Evolutionary conservation across 2,888 invertebrate species (phyloP).

Genomic region (Chaetoderma sp.): DNA sequence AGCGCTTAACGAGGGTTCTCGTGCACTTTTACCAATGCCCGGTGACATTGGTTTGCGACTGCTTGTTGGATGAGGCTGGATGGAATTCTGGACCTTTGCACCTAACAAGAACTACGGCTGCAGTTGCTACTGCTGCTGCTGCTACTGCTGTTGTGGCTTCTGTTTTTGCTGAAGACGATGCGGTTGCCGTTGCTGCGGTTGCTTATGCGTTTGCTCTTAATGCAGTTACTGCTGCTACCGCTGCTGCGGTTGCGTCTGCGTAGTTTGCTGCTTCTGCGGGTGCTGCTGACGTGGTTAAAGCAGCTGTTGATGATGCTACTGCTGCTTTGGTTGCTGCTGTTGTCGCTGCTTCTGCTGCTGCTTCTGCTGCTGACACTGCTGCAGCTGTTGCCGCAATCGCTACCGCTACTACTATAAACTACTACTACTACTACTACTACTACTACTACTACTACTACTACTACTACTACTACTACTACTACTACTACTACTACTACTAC

Average conservation of each 20-base stretch:
- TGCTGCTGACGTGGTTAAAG: background rate
- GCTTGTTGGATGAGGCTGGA: too few relatives aligned
- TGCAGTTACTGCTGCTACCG: conserved; percentile 2
- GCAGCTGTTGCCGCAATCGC: background rate
- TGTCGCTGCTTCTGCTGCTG: conserved; percentile 3
- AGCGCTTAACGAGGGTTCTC: too few relatives aligned
- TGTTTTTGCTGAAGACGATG: background rate
- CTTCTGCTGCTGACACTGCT: conserved; percentile 9
- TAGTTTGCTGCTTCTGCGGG: conserved; percentile 1
- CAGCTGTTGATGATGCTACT: conserved; percentile 4
- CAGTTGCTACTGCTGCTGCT: conserved; percentile 9
- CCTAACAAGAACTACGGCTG: conserved; percentile 9
- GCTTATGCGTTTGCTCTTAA: conserved; percentile 4
- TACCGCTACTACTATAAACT: conserved; percentile 14
- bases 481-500: conserved; percentile 15
- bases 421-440: conserved; percentile 23
- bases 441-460: conserved; percentile 24
- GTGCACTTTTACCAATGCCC: too few relatives aligned
- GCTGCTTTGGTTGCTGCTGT: conserved; percentile 2
- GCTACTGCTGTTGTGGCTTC: conserved; percentile 3
- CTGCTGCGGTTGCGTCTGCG: conserved; percentile 3
- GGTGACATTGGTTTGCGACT: too few relatives aligned
- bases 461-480: conserved; percentile 23
- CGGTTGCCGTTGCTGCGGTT: conserved; percentile 2
- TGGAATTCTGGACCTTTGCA: too few relatives aligned